Evolutionary conservation across 2,113 vertebrate species (phyloP).

Genomic region (Xenopus borealis): DNA sequence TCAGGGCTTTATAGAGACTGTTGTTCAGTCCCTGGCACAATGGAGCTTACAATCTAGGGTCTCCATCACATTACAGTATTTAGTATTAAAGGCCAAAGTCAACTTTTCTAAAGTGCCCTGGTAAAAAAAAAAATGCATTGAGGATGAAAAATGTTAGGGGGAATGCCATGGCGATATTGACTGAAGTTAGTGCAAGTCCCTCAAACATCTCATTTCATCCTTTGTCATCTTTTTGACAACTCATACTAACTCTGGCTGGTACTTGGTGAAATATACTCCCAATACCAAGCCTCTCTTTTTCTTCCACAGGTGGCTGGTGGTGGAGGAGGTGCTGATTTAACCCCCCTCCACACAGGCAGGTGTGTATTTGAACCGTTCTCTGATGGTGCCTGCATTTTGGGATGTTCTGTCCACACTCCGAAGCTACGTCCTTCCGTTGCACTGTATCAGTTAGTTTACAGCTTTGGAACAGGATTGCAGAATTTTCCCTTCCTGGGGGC

Average conservation of each 20-base stretch:
- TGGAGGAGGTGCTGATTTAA: constrained; percentile 77
- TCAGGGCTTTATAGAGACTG: no score
- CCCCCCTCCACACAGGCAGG: constrained; percentile 63
- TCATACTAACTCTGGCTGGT: constrained; percentile 76
- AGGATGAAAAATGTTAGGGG: no score
- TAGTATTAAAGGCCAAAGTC: no score
- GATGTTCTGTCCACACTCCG: background rate
- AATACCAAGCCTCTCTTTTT: constrained; percentile 85
- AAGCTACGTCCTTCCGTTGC: background rate
- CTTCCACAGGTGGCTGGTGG: constrained; percentile 80
- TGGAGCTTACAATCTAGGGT: no score
- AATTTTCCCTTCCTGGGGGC: no score
- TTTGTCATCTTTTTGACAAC: constrained; percentile 35
- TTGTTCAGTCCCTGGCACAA: no score
- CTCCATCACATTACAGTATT: no score
- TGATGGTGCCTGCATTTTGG: background rate
- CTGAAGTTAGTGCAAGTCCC: no score
- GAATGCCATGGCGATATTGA: no score
- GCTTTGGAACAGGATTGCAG: background rate
- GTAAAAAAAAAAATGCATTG: no score
- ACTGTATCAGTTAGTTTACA: background rate
- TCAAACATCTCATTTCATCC: no score
- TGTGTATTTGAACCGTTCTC: constrained; percentile 64
- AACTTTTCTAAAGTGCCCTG: no score
- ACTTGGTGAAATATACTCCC: constrained; percentile 72